Evolutionary conservation across 2,797 vertebrate species (phyloP), one percentile per base, ranked within the genome.

Genomic region (Gymnoscopelus microlampas): DNA sequence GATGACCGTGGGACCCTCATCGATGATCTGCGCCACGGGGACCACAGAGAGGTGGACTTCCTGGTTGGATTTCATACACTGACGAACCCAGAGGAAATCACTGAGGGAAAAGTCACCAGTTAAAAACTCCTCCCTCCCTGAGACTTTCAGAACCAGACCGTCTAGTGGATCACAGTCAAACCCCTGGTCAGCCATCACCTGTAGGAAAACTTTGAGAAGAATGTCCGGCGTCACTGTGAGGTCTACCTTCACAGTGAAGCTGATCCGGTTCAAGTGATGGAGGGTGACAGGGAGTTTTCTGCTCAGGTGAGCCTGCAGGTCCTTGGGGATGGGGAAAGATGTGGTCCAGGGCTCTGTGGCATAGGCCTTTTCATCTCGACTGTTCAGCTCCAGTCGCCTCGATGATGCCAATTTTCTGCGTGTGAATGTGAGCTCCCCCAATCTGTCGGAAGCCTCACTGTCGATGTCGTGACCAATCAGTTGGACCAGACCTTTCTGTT

Each of bases 111-210:
- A 48, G 32, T 90, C 75, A 53, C 93, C 91, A 2, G 75, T 84
- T 23, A 95, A 24, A 70, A 91, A 95, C 74, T 95, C 94, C 60
- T 95, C 93, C 68, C 94, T 91, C 2, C 93, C 92, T 3, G 88
- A 81, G 12, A 95, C 88, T 63, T 94, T 94, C 13, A 95, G 77
- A 48, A 91, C 85, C 29, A 93, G 59, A 7, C 24, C 47, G 5
- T 84, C 80, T 44, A 44, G 56, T 8, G 58, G 11, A 9, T 88
- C 76, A 13, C 60, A 65, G 3, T 81, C 58, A 4, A 90, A 11
- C 1, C 62, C 39, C 56, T 77, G 57, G 24, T 85, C 80, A 15
- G 23, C 56, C 68, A 81, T 59, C 29, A 91, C 89, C 14, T 14
- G 68, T 54, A 5, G 7, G 26, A 86, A 86, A 13, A 84, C 49